phyloP scores from a whole-genome alignment of 1,140 invertebrate species.

The Acyrthosiphon pisum region DNA sequence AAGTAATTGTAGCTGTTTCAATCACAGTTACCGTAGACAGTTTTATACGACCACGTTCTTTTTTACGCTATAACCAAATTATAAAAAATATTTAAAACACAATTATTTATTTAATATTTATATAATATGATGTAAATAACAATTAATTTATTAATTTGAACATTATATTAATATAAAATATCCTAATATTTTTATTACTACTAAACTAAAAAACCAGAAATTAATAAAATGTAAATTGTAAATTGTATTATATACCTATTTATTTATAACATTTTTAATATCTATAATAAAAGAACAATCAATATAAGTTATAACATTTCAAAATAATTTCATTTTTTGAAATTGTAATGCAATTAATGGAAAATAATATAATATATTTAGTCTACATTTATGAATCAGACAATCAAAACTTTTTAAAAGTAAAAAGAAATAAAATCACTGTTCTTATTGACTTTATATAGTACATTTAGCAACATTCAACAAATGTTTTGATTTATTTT shows the following conservation, averaged over 20 bases:
- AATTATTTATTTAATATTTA: background rate
- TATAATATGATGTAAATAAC: background rate
- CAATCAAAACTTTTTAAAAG: background rate
- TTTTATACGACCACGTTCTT: constrained; percentile 80
- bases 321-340: background rate
- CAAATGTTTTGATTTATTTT: background rate
- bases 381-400: background rate
- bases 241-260: background rate
- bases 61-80: constrained; percentile 71
- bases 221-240: background rate
- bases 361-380: background rate
- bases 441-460: background rate
- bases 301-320: background rate
- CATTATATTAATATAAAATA: background rate
- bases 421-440: background rate
- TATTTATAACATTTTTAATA: background rate
- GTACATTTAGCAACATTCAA: background rate
- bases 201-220: background rate
- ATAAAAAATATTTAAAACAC: background rate
- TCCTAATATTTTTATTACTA: background rate
- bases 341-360: background rate
- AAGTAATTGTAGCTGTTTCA: constrained; percentile 69
- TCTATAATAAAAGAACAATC: background rate
- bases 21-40: constrained; percentile 77
- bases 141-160: background rate